phyloP scores from a whole-genome alignment of 1,140 invertebrate genomes.

The Pseudomyrmex pallidus region DNA sequence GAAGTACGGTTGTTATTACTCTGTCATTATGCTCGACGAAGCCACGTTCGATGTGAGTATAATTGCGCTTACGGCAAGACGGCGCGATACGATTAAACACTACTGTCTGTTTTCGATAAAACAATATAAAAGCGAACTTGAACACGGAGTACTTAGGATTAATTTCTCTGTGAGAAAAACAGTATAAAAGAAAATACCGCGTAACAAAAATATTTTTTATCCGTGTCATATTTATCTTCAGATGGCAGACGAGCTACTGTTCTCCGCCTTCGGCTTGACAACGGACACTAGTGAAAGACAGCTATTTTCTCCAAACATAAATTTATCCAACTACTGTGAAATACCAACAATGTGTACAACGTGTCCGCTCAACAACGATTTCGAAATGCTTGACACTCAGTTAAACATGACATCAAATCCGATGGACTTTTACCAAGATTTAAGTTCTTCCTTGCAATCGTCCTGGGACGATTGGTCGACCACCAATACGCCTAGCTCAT shows the following conservation, averaged over 20 bases:
- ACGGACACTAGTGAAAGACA: constrained; percentile 72
- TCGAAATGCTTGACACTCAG: constrained; percentile 72
- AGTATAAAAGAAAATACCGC: too few species aligned
- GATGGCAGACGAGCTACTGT: constrained; percentile 83
- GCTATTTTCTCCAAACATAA: constrained; percentile 67
- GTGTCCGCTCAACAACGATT: constrained; percentile 72
- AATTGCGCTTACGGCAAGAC: neutral
- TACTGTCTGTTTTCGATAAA: too few species aligned
- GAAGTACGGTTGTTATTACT: neutral
- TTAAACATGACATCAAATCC: constrained; percentile 38
- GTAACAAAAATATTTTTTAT: neutral
- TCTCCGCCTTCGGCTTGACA: constrained; percentile 81
- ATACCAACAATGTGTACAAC: constrained; percentile 68
- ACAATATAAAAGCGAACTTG: too few species aligned
- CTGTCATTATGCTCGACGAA: constrained; percentile 79
- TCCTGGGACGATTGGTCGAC: constrained; percentile 81
- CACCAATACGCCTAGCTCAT: constrained; percentile 61
- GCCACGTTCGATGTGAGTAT: constrained; percentile 77
- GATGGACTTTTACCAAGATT: constrained; percentile 79
- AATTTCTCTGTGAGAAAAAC: too few species aligned
- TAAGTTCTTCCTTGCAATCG: constrained; percentile 78
- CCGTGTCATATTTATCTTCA: constrained; percentile 54
- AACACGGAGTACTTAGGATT: too few species aligned
- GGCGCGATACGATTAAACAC: neutral
- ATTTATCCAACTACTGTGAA: constrained; percentile 78